A percentile compares a stretch with the other conserved stretches of the same genome.
Evolutionary conservation across 2,113 vertebrate genomes (phyloP).

Genomic region (Charadrius vociferus): DNA sequence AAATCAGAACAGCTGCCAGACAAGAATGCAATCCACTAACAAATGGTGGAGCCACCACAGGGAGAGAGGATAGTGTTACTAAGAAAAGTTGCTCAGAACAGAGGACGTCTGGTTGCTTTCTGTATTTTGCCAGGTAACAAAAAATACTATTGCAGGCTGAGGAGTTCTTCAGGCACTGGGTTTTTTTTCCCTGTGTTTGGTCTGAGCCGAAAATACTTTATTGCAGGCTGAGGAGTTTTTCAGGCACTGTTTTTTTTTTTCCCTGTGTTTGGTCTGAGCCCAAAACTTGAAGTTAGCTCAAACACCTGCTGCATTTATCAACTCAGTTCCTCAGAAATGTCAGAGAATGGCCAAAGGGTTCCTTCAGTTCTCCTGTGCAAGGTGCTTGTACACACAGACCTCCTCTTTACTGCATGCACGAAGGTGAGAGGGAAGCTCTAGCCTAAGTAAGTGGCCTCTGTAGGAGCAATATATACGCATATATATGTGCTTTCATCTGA

Average conservation of each 20-base stretch:
- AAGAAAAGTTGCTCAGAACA: neutral
- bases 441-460: neutral
- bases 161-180: neutral
- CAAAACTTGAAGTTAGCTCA: neutral
- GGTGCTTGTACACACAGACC: neutral
- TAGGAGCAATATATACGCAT: neutral
- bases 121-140: neutral
- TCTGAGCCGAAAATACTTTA: neutral
- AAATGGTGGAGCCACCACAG: neutral
- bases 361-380: neutral
- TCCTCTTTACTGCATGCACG: neutral
- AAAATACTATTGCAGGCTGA: neutral
- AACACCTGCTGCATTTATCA: neutral
- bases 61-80: neutral
- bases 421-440: neutral
- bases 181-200: neutral
- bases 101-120: neutral
- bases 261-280: neutral
- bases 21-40: neutral
- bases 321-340: neutral
- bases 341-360: neutral
- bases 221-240: neutral
- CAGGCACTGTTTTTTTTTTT: neutral
- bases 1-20: constrained; percentile 18
- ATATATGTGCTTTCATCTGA: neutral